phyloP scores from a whole-genome alignment of 2,113 vertebrate species.

The Pungitius pungitius region DNA sequence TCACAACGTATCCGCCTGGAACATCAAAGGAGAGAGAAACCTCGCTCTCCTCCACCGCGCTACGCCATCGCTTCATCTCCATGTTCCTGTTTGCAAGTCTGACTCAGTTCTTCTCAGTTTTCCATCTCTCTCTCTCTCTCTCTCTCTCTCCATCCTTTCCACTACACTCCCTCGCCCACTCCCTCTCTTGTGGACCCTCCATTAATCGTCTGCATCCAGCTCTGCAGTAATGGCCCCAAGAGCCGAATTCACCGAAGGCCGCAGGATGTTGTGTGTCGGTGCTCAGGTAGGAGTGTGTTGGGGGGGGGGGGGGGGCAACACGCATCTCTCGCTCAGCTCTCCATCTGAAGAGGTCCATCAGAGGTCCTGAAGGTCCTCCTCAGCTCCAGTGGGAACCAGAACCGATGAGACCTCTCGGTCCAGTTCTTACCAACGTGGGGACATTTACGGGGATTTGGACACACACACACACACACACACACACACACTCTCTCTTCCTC shows the following conservation, averaged over 20 bases:
- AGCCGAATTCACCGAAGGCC: slow-evolving; percentile 13
- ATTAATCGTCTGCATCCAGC: background rate
- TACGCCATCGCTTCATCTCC: slow-evolving; percentile 44
- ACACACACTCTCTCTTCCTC: background rate
- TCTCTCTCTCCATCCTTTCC: background rate
- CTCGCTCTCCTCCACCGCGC: slow-evolving; percentile 1
- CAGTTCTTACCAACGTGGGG: too few species aligned
- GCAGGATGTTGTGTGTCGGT: background rate
- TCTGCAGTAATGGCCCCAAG: slow-evolving; percentile 27
- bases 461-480: background rate
- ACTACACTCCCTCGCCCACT: background rate
- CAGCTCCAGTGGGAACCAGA: too few species aligned
- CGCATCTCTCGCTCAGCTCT: too few species aligned
- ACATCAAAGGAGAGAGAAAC: slow-evolving; percentile 31
- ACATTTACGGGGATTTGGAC: too few species aligned
- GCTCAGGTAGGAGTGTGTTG: slow-evolving; percentile 3
- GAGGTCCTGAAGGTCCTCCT: too few species aligned
- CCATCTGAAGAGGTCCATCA: too few species aligned
- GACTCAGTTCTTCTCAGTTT: slow-evolving; percentile 19
- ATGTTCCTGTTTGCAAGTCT: slow-evolving; percentile 44
- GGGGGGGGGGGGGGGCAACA: too few species aligned
- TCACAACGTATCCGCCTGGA: slow-evolving; percentile 31
- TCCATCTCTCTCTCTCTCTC: background rate
- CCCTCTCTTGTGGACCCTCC: too few species aligned
- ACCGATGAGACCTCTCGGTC: too few species aligned